phyloP scores from a whole-genome alignment of 2,888 invertebrate species.

The Saturnia japonica region DNA sequence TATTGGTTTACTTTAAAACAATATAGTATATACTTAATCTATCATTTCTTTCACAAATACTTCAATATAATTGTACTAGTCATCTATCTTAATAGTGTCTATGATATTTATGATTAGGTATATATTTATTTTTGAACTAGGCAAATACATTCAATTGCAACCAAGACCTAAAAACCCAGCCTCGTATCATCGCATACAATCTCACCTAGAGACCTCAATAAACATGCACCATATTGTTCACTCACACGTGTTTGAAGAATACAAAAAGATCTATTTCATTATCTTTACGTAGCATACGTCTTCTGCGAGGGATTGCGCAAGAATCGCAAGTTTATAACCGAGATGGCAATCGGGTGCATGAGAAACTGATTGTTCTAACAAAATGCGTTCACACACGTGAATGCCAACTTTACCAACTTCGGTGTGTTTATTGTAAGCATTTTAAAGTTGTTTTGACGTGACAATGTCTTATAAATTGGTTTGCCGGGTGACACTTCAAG shows the following conservation, averaged over 20 bases:
- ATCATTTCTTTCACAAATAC: too few relatives aligned
- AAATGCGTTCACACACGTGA: slow-evolving; percentile 71
- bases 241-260: slow-evolving; percentile 63
- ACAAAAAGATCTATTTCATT: slow-evolving; percentile 73
- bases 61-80: too few relatives aligned
- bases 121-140: not conserved
- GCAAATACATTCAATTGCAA: not conserved
- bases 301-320: slow-evolving; percentile 64
- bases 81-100: too few relatives aligned
- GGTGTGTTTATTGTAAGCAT: slow-evolving; percentile 41
- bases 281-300: slow-evolving; percentile 64
- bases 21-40: too few relatives aligned
- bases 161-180: slow-evolving; percentile 10
- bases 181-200: slow-evolving; percentile 9
- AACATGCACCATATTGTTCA: slow-evolving; percentile 61
- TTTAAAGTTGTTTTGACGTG: slow-evolving; percentile 11
- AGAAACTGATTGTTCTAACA: slow-evolving; percentile 63
- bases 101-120: too few relatives aligned
- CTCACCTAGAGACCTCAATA: slow-evolving; percentile 25
- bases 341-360: slow-evolving; percentile 74
- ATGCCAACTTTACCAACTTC: slow-evolving; percentile 57
- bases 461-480: too few relatives aligned
- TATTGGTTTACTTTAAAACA: not conserved
- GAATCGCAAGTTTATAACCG: slow-evolving; percentile 64
- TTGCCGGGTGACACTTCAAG: too few relatives aligned